Conservation (phyloP, 2,113 vertebrate species). For the Podiceps cristatus region DNA sequence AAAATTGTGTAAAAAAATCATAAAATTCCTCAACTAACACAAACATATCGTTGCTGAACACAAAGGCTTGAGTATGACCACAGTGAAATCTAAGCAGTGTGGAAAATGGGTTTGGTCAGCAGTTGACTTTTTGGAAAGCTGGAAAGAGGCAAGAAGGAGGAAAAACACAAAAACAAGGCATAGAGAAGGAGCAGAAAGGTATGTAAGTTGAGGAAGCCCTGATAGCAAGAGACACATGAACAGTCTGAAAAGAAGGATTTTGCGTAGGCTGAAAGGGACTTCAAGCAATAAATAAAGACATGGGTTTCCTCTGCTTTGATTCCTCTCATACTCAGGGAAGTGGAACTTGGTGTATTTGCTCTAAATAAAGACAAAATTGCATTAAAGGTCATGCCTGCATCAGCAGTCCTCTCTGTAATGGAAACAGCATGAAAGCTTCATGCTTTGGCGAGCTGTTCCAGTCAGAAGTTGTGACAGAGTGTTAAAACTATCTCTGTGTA, state of each 20-base stretch:
- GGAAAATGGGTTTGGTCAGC: not conserved
- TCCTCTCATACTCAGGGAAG: not conserved
- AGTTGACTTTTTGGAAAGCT: not conserved
- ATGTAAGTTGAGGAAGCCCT: not conserved
- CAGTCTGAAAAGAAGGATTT: not conserved
- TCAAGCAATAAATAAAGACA: not conserved
- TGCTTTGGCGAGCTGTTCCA: not conserved
- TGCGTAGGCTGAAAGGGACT: not conserved
- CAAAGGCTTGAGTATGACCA: not conserved
- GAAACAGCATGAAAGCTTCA: not conserved
- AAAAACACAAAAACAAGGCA: not conserved
- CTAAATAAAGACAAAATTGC: not conserved
- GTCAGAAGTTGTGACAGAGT: not conserved
- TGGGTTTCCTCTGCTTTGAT: not conserved
- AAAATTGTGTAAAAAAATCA: not conserved
- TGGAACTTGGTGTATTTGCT: not conserved
- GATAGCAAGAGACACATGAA: not conserved
- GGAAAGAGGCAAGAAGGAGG: not conserved
- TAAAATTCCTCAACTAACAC: not conserved
- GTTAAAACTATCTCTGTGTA: not conserved
- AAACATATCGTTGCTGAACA: not conserved
- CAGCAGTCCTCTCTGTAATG: not conserved
- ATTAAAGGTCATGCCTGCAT: not conserved
- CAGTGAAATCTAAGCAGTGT: not conserved
- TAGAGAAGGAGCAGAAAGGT: not conserved